These are phyloP conservation scores for Chrysocyon brachyurus DNA, from an alignment of 2,797 vertebrate genomes.

Conservation along the genomic window DNA sequence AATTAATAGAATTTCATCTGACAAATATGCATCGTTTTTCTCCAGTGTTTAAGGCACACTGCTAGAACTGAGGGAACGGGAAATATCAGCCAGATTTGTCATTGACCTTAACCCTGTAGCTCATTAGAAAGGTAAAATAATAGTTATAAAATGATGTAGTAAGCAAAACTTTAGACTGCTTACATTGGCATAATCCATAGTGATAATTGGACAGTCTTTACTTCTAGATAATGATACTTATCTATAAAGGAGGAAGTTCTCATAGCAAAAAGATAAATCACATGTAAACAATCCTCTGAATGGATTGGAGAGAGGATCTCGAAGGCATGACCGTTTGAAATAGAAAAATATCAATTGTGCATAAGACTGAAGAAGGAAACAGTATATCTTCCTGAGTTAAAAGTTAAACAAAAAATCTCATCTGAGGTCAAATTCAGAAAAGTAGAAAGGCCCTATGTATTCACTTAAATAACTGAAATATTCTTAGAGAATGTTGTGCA, in stretches of 20 bases:
- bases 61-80: background rate
- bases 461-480: background rate
- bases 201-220: background rate
- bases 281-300: background rate
- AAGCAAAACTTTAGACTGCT: background rate
- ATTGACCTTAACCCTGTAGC: background rate
- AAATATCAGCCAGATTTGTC: background rate
- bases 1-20: background rate
- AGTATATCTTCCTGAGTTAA: background rate
- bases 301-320: background rate
- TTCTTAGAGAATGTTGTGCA: background rate
- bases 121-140: background rate
- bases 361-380: background rate
- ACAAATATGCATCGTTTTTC: background rate
- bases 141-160: background rate
- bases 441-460: background rate
- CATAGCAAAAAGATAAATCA: background rate
- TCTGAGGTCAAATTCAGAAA: slow-evolving; percentile 20
- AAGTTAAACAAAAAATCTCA: background rate
- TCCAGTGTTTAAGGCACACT: background rate
- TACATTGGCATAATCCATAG: background rate
- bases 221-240: background rate
- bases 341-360: background rate
- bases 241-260: background rate
- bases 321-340: background rate